Conservation (phyloP, 2,113 vertebrate genomes). For the Gobius niger region DNA sequence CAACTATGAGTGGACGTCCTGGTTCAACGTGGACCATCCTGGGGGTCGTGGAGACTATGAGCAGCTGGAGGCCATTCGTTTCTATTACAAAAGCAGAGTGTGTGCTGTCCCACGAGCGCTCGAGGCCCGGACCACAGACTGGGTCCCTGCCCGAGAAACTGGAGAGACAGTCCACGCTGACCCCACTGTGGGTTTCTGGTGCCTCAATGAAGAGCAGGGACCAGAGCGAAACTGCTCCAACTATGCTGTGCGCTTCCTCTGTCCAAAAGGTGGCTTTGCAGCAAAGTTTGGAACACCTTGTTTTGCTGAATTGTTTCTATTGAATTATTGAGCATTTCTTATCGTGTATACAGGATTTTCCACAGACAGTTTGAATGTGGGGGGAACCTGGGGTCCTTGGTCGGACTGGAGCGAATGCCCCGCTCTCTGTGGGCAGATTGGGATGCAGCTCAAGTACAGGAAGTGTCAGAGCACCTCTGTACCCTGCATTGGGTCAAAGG, state of each 20-base stretch:
- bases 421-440: slow-evolving; percentile 83
- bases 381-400: slow-evolving; percentile 84
- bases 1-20: slow-evolving; percentile 83
- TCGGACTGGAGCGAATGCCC: slow-evolving; percentile 89
- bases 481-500: slow-evolving; percentile 81
- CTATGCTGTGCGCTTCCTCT: slow-evolving; percentile 83
- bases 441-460: slow-evolving; percentile 84
- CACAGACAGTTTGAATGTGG: slow-evolving; percentile 66
- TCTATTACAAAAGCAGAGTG: slow-evolving; percentile 83
- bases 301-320: not conserved
- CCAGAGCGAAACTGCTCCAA: slow-evolving; percentile 82
- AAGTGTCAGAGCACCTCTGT: slow-evolving; percentile 77
- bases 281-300: too few species aligned
- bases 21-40: slow-evolving; percentile 91
- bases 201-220: slow-evolving; percentile 84
- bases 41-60: slow-evolving; percentile 88
- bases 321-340: not conserved
- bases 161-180: slow-evolving; percentile 83
- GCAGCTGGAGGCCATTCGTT: slow-evolving; percentile 85
- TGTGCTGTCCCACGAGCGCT: slow-evolving; percentile 77
- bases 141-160: slow-evolving; percentile 79
- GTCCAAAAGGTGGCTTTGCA: slow-evolving; percentile 75
- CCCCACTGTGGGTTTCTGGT: slow-evolving; percentile 86
- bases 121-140: slow-evolving; percentile 86
- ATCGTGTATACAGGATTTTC: slow-evolving; percentile 11